Evolutionary conservation across 1,140 invertebrate genomes (phyloP).

Genomic region (Brachionus sp.): DNA sequence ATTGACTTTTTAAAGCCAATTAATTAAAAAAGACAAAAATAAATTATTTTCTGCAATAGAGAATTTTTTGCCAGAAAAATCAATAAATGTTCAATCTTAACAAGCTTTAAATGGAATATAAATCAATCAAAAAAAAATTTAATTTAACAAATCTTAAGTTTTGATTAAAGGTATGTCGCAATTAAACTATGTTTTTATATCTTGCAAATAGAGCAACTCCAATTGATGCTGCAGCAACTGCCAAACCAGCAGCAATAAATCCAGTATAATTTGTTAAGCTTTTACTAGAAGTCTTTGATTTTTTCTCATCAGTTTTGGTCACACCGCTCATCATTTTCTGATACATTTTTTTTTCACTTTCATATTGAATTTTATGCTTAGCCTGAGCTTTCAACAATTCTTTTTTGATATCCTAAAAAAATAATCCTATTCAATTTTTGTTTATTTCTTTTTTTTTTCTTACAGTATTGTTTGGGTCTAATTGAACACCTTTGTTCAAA

Average conservation of each 20-base stretch:
- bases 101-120: background rate
- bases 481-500: background rate
- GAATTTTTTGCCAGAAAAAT: background rate
- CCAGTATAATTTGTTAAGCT: background rate
- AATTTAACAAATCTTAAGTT: background rate
- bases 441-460: too few species aligned
- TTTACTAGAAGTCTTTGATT: background rate
- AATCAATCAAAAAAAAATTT: background rate
- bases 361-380: conserved; percentile 27
- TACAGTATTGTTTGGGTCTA: conserved; percentile 25
- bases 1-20: conserved; percentile 10
- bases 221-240: background rate
- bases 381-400: conserved; percentile 38
- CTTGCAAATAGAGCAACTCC: conserved; percentile 23
- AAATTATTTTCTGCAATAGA: background rate
- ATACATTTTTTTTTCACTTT: conserved; percentile 43
- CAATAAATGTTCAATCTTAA: background rate
- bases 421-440: too few species aligned
- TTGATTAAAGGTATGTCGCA: background rate
- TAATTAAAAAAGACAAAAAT: background rate
- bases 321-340: conserved; percentile 42
- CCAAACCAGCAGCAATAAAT: conserved; percentile 7
- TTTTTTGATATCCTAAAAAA: conserved; percentile 31
- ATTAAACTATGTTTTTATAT: conserved; percentile 17
- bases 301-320: conserved; percentile 1